phyloP scores from a whole-genome alignment of 1,140 invertebrate genomes.

The Atta colombica region DNA sequence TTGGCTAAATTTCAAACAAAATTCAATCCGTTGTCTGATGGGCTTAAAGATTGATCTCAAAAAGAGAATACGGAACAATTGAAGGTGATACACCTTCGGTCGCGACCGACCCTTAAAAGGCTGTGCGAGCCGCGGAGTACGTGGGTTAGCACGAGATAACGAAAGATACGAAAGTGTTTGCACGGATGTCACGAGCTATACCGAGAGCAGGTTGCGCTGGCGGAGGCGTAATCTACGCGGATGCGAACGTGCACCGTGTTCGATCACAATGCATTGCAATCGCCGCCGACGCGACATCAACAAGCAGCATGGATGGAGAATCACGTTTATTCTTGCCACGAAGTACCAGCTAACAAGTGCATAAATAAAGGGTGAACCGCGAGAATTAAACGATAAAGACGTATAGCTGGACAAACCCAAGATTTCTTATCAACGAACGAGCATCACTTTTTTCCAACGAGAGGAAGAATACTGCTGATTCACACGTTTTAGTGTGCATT shows the following conservation, averaged over 20 bases:
- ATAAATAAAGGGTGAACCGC: slow-evolving; percentile 24
- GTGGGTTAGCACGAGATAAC: slow-evolving; percentile 52
- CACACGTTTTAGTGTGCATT: not conserved
- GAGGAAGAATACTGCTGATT: not conserved
- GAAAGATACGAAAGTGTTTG: slow-evolving; percentile 34
- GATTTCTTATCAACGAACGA: not conserved
- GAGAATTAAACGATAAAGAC: not conserved
- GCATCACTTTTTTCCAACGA: not conserved
- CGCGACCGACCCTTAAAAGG: slow-evolving; percentile 53
- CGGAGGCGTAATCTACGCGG: slow-evolving; percentile 50
- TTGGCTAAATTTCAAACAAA: too few species aligned
- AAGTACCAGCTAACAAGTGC: slow-evolving; percentile 11
- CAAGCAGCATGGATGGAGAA: not conserved
- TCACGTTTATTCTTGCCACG: slow-evolving; percentile 36
- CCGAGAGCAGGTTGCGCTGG: slow-evolving; percentile 35
- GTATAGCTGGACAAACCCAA: not conserved
- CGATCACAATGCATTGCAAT: slow-evolving; percentile 38
- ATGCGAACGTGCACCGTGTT: slow-evolving; percentile 33
- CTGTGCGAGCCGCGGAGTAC: not conserved
- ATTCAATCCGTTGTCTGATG: too few species aligned
- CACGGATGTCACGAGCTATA: slow-evolving; percentile 45
- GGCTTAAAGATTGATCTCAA: not conserved
- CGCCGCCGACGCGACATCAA: slow-evolving; percentile 38
- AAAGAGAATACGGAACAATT: not conserved
- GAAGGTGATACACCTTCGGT: not conserved